A percentile compares a stretch with the other conserved stretches of the same genome.
Evolutionary conservation across 2,797 vertebrate species (phyloP).

Genomic region (Sphenopsis melanotis): DNA sequence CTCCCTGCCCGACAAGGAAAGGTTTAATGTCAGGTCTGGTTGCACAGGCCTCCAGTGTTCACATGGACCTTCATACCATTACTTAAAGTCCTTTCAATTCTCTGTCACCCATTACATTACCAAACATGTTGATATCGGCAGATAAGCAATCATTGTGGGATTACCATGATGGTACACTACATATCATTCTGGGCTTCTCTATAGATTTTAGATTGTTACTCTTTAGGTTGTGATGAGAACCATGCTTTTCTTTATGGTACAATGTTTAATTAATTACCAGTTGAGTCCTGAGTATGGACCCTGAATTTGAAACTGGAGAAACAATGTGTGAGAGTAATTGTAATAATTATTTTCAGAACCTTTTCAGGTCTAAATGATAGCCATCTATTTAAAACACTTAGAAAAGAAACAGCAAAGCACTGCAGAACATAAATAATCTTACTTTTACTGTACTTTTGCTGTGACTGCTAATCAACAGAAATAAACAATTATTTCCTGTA

Average conservation of each 20-base stretch:
- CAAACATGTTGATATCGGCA: background rate
- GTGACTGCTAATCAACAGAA: background rate
- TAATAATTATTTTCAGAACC: background rate
- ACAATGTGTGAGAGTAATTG: background rate
- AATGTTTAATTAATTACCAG: background rate
- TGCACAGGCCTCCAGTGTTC: accelerated
- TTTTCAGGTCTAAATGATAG: background rate
- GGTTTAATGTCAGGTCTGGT: accelerated
- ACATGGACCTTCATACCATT: accelerated
- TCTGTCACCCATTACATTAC: accelerated
- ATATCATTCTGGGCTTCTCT: accelerated
- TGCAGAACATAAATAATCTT: background rate
- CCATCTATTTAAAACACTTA: background rate
- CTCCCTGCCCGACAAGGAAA: accelerated
- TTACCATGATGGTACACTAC: background rate
- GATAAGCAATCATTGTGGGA: background rate
- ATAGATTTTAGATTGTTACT: background rate
- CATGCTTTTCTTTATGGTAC: background rate
- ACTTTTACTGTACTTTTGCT: background rate
- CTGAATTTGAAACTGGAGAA: background rate
- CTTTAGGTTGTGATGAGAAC: background rate
- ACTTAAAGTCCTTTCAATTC: accelerated
- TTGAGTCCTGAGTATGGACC: background rate
- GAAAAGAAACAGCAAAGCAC: background rate
- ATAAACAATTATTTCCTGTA: background rate